These are phyloP conservation scores for Leucopsar rothschildi DNA, from an alignment of 2,113 vertebrate genomes.

Conservation along the genomic window DNA sequence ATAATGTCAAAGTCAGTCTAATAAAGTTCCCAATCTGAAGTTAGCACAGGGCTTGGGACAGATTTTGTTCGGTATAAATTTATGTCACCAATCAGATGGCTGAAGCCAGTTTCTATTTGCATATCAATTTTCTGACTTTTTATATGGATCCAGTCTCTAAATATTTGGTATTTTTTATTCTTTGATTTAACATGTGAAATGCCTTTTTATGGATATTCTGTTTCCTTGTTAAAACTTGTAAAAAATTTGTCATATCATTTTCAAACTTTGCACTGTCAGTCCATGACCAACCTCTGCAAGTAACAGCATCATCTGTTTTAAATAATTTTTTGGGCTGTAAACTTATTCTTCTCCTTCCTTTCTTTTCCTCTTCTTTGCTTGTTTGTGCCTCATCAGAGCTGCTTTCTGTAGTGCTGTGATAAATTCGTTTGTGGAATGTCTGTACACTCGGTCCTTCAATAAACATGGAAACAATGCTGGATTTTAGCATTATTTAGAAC, in stretches of 20 bases:
- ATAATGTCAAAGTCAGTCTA: not conserved
- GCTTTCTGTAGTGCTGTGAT: slow-evolving; percentile 22
- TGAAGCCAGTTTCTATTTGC: not conserved
- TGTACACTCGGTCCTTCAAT: slow-evolving; percentile 40
- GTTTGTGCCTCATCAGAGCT: slow-evolving; percentile 46
- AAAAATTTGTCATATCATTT: not conserved
- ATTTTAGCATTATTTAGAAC: not conserved
- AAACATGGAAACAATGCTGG: not conserved
- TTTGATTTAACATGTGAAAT: not conserved
- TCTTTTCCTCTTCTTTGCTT: not conserved
- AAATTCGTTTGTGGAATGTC: slow-evolving; percentile 52
- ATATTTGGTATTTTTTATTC: not conserved
- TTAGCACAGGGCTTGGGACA: not conserved
- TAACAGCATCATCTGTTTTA: slow-evolving; percentile 11
- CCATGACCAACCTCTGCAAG: slow-evolving; percentile 56
- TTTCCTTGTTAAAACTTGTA: not conserved
- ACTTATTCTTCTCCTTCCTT: not conserved
- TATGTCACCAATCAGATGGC: not conserved
- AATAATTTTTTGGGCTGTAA: slow-evolving; percentile 65
- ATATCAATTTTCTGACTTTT: not conserved
- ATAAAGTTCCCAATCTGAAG: not conserved
- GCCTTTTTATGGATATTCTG: not conserved
- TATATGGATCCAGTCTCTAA: not conserved
- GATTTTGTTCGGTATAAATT: not conserved
- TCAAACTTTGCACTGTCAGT: not conserved